Conservation (phyloP, 1,140 invertebrate genomes). For the Andricus grossulariae region DNA sequence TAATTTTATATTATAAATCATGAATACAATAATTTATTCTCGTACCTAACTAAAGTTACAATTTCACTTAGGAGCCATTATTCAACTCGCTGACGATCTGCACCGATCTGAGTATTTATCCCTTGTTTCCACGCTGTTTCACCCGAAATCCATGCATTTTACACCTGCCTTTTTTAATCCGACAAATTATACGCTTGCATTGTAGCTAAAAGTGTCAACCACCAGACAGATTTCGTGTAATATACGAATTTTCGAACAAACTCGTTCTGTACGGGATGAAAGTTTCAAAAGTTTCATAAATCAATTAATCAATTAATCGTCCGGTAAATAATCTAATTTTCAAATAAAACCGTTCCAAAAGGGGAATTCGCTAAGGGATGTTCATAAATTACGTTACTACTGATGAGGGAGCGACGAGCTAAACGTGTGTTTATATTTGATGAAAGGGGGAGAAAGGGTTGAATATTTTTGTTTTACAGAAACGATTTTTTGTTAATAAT, state of each 20-base stretch:
- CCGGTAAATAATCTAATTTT: too few relatives aligned
- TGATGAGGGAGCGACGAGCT: too few relatives aligned
- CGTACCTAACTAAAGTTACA: not conserved
- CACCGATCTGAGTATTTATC: slow-evolving; percentile 62
- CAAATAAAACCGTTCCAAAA: too few relatives aligned
- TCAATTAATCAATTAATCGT: not conserved
- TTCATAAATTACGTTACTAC: too few relatives aligned
- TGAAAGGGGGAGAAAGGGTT: too few relatives aligned
- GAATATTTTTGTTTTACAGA: too few relatives aligned
- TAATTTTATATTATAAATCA: too few relatives aligned
- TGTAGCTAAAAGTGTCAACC: slow-evolving; percentile 52
- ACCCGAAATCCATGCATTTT: slow-evolving; percentile 61
- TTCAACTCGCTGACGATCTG: not conserved
- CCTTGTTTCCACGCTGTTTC: slow-evolving; percentile 44
- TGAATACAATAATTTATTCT: too few relatives aligned
- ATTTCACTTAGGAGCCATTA: not conserved
- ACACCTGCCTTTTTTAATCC: slow-evolving; percentile 66
- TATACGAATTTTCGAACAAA: not conserved
- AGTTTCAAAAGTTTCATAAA: not conserved
- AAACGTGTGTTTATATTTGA: too few relatives aligned
- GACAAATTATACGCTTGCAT: slow-evolving; percentile 65
- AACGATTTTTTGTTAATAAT: too few relatives aligned
- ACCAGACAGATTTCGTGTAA: slow-evolving; percentile 50
- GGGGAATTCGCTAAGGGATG: too few relatives aligned
- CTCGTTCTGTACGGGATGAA: not conserved